Conservation (phyloP, 2,113 vertebrate species). For the Paedocypris sp. region DNA sequence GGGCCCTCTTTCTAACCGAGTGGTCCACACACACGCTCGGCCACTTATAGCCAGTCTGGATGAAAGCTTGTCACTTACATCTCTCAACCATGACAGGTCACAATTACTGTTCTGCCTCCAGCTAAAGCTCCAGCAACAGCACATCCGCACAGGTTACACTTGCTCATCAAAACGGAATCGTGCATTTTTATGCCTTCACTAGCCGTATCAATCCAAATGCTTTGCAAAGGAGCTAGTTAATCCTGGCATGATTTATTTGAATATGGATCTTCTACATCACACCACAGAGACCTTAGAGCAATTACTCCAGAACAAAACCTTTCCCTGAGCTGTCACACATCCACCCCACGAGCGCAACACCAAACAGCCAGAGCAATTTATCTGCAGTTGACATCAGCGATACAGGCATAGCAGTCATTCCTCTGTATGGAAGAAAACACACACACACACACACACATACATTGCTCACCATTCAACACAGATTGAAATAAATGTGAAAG, state of each 20-base stretch:
- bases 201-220: not conserved
- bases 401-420: conserved; percentile 21
- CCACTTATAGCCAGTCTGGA: not conserved
- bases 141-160: not conserved
- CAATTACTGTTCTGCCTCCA: conserved; percentile 3
- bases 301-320: conserved; percentile 34
- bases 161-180: not conserved
- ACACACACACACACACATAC: not conserved
- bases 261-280: conserved; percentile 33
- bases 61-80: conserved; percentile 2
- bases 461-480: conserved; percentile 7
- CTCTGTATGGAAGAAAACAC: conserved; percentile 12
- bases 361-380: conserved; percentile 17
- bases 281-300: conserved; percentile 15
- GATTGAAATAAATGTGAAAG: not conserved
- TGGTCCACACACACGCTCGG: not conserved
- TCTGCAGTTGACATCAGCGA: conserved; percentile 23
- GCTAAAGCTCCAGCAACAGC: not conserved
- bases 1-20: not conserved
- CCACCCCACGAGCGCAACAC: conserved; percentile 20
- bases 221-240: conserved; percentile 20
- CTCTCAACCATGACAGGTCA: conserved; percentile 6
- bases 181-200: not conserved
- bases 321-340: conserved; percentile 23
- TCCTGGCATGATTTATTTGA: conserved; percentile 34